These are phyloP conservation scores for Acromyrmex heyeri DNA, from an alignment of 1,140 invertebrate species.

Conservation along the genomic window DNA sequence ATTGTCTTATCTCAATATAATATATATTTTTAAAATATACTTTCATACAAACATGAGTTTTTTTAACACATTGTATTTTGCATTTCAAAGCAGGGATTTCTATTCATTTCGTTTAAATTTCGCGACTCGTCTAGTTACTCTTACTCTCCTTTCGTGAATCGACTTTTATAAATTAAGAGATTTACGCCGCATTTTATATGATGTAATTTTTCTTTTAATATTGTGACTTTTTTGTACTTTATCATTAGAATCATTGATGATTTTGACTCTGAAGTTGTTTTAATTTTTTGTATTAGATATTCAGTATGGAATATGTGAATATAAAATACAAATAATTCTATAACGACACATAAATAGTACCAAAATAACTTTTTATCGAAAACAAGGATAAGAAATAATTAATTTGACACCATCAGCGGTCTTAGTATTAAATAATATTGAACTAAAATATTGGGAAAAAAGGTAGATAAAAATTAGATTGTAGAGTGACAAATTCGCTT, in stretches of 20 bases:
- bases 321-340: no score
- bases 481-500: neutral
- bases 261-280: no score
- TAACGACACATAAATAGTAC: no score
- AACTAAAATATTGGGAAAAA: neutral
- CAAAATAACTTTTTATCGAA: no score
- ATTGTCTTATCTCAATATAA: neutral
- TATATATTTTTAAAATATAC: neutral
- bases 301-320: no score
- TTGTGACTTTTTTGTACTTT: no score
- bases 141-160: constrained; percentile 58
- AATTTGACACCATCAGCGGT: no score
- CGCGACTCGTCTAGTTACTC: constrained; percentile 44
- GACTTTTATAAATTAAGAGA: neutral
- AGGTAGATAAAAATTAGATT: neutral
- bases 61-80: neutral
- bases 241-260: no score
- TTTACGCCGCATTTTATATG: neutral
- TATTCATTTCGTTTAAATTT: constrained; percentile 67
- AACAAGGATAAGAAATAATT: no score
- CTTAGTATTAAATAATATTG: no score
- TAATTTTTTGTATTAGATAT: no score
- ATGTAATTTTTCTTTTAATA: neutral
- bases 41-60: neutral
- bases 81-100: neutral